These are phyloP conservation scores for Cinclus cinclus DNA, from an alignment of 2,113 vertebrate species.

Conservation along the genomic window DNA sequence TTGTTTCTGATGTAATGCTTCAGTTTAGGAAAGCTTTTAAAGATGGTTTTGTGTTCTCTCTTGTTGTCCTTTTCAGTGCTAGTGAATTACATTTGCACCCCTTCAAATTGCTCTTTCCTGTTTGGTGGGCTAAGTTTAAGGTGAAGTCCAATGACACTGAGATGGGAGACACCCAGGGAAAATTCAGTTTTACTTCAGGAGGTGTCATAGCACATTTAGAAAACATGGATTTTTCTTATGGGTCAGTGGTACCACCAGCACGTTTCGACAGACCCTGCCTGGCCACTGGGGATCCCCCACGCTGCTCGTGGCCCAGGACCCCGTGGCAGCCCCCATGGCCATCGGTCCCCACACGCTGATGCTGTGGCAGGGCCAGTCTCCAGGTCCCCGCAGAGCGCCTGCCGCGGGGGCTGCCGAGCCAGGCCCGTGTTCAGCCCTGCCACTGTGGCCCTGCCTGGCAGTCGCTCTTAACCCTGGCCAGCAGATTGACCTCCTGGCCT, in stretches of 20 bases:
- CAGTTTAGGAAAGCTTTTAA: slow-evolving; percentile 26
- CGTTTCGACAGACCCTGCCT: no score
- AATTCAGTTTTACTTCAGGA: no score
- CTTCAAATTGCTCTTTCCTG: not conserved
- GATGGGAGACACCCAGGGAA: not conserved
- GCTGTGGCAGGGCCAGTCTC: fast-evolving
- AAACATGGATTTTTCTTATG: no score
- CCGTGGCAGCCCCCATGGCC: no score
- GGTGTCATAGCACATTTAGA: no score
- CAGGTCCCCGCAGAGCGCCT: not conserved
- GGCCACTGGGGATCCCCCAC: no score
- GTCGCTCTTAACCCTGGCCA: fast-evolving
- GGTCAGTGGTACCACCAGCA: no score
- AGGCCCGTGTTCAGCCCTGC: not conserved
- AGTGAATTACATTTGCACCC: not conserved
- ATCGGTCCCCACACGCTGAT: not conserved
- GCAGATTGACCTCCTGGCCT: not conserved
- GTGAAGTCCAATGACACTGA: not conserved
- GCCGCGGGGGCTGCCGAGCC: no score
- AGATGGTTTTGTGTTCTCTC: not conserved
- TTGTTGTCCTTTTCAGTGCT: not conserved
- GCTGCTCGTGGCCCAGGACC: no score
- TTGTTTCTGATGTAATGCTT: not conserved
- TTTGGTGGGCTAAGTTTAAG: not conserved
- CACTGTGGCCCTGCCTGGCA: not conserved